Evolutionary conservation across 2,888 invertebrate species (phyloP).

Genomic region (Ectobius pallidus): DNA sequence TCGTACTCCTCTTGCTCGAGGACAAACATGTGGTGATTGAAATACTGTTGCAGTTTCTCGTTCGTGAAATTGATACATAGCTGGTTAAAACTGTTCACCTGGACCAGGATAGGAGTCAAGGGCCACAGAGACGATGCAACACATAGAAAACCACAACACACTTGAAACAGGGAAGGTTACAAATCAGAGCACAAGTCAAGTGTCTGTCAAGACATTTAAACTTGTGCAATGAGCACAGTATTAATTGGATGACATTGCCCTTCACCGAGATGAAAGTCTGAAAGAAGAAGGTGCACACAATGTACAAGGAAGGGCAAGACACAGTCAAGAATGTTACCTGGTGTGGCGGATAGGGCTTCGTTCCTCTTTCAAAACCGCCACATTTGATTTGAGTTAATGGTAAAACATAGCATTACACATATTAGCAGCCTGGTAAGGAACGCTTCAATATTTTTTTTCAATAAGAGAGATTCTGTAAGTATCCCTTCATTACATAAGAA

Average conservation of each 20-base stretch:
- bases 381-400: slow-evolving; percentile 3
- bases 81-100: slow-evolving; percentile 91
- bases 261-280: neutral
- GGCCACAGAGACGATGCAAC: slow-evolving; percentile 14
- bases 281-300: neutral
- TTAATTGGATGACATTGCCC: too few relatives aligned
- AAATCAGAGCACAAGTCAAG: neutral
- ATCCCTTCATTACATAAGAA: too few relatives aligned
- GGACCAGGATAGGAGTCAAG: slow-evolving; percentile 46
- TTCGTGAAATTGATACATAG: slow-evolving; percentile 95
- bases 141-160: neutral
- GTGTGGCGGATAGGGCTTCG: slow-evolving; percentile 8
- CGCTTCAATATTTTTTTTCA: neutral
- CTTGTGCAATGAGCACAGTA: too few relatives aligned
- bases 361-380: slow-evolving; percentile 16
- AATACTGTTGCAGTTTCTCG: slow-evolving; percentile 89
- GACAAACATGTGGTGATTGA: slow-evolving; percentile 94
- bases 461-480: too few relatives aligned
- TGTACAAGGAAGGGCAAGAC: neutral
- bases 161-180: neutral
- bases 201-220: too few relatives aligned
- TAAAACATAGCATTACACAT: neutral
- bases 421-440: neutral
- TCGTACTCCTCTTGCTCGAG: slow-evolving; percentile 93
- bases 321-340: slow-evolving; percentile 11